A percentile compares a stretch with the other conserved stretches of the same genome.
Evolutionary conservation across 1,140 invertebrate genomes (phyloP).

Genomic region (Lasioglossum albipes): DNA sequence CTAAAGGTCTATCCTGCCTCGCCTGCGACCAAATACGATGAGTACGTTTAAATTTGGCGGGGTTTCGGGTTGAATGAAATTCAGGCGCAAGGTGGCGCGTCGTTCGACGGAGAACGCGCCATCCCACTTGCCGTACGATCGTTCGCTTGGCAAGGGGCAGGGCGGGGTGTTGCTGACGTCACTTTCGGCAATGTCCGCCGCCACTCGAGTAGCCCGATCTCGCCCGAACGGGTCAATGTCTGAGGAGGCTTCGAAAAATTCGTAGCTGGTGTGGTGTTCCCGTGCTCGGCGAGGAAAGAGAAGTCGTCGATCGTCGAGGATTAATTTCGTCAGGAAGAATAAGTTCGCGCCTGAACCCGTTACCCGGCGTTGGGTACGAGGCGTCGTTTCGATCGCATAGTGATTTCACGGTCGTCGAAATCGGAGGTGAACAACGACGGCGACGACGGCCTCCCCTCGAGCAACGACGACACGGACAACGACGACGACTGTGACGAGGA

Average conservation of each 20-base stretch:
- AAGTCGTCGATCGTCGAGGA: constrained; percentile 56
- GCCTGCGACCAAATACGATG: not conserved
- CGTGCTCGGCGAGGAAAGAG: constrained; percentile 56
- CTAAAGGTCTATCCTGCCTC: too few species aligned
- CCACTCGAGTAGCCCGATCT: constrained; percentile 80
- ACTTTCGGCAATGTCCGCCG: constrained; percentile 80
- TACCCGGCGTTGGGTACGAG: constrained; percentile 29
- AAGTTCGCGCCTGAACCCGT: constrained; percentile 34
- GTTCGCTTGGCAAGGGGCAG: constrained; percentile 42
- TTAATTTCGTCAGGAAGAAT: constrained; percentile 30
- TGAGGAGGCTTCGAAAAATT: constrained; percentile 85
- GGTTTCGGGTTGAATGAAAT: not conserved
- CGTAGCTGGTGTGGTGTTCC: constrained; percentile 81
- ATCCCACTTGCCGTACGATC: constrained; percentile 6
- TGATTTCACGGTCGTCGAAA: constrained; percentile 29
- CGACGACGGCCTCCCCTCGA: constrained; percentile 42
- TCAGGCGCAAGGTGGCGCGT: not conserved
- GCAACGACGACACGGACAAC: constrained; percentile 42
- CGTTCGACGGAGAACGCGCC: not conserved
- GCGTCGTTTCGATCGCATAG: constrained; percentile 40
- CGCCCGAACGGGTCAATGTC: constrained; percentile 86
- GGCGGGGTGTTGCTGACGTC: constrained; percentile 77
- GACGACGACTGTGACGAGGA: constrained; percentile 26
- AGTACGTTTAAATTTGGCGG: constrained; percentile 6
- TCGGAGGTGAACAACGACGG: constrained; percentile 27